Base-by-base conservation (phyloP, 2,113 vertebrate genomes). In the Hepsetus odoe region DNA sequence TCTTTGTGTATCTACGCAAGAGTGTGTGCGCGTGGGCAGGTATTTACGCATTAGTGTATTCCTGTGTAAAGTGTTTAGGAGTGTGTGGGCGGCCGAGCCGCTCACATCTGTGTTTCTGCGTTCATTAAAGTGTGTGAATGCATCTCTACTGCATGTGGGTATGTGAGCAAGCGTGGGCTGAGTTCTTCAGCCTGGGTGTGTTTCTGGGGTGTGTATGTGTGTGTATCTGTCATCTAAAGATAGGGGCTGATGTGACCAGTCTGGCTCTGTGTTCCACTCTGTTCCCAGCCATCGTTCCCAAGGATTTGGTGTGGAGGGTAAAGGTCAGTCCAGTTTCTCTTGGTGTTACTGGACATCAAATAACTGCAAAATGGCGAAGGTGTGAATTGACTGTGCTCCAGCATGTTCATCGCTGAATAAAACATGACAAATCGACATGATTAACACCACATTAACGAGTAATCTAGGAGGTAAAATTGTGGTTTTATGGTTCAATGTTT, bases 191-290 rank as follows among this genome's bases (percentile, higher is more conserved):
- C 38, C 59, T 44, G 55, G 66, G 75, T 64, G 82, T 73, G 78
- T 71, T 72, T 62, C 55, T 10, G 28, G 70, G 56, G 81, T 81
- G 73, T 75, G 81, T 80, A 30, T 79, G 80, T 83, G 64, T 72
- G 80, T 77, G 81, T 83, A 70, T 80, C 72, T 84, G 86, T 71
- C 66, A 80, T 76, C 74, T 84, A 82, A 72, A 85, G 77, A 85
- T 81, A 85, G 79, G 76, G 72, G 75, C 67, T 80, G 76, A 81
- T 73, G 72, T 77, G 69, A 79, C 79, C 72, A n/a, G n/a, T n/a
- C 30, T 16, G 70, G 69, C 72, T 80, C 56, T 72, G 58, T 72
- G 59, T 38, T 46, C 74, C 75, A 49, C 26, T 76, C 62, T 7
- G 59, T 71, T 83, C 53, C 81, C 74, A 81, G 44, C 70, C 59